Conservation (phyloP, 2,888 invertebrate species). For the Chymomyza procnemis region DNA sequence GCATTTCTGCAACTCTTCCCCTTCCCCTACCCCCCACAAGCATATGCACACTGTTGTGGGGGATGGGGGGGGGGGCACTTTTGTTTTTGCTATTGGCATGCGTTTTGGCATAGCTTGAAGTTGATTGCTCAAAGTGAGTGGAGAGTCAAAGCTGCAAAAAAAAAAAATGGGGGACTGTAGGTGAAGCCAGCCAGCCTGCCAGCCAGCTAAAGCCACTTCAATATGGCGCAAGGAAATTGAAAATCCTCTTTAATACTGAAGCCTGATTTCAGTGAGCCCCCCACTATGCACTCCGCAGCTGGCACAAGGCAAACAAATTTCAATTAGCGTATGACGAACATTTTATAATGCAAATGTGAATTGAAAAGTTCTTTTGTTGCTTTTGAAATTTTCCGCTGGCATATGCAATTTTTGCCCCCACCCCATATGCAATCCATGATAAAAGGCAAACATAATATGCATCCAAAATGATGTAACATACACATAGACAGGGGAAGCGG, state of each 20-base stretch:
- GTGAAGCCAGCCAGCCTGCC: no score
- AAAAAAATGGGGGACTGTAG: slow-evolving; percentile 17
- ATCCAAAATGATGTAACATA: background rate
- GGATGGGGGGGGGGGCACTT: background rate
- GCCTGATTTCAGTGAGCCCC: background rate
- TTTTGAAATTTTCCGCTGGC: slow-evolving; percentile 23
- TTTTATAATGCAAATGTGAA: slow-evolving; percentile 22
- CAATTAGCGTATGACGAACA: slow-evolving; percentile 40
- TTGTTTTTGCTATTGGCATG: background rate
- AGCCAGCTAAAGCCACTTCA: slow-evolving; percentile 9
- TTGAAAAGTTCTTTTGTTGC: slow-evolving; percentile 2
- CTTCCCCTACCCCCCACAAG: no score
- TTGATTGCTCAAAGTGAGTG: slow-evolving; percentile 43
- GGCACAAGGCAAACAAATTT: slow-evolving; percentile 32
- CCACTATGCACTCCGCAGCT: background rate
- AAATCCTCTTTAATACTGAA: background rate
- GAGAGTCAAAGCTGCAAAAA: background rate
- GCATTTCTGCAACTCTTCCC: no score
- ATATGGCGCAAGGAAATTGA: slow-evolving; percentile 10
- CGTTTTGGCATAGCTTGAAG: slow-evolving; percentile 5
- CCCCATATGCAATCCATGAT: slow-evolving; percentile 6
- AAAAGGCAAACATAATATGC: slow-evolving; percentile 32
- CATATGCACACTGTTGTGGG: background rate
- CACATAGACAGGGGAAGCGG: background rate
- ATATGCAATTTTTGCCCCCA: slow-evolving; percentile 43